Base-by-base conservation (phyloP, 1,140 invertebrate genomes). In the Drosophila tristis region DNA sequence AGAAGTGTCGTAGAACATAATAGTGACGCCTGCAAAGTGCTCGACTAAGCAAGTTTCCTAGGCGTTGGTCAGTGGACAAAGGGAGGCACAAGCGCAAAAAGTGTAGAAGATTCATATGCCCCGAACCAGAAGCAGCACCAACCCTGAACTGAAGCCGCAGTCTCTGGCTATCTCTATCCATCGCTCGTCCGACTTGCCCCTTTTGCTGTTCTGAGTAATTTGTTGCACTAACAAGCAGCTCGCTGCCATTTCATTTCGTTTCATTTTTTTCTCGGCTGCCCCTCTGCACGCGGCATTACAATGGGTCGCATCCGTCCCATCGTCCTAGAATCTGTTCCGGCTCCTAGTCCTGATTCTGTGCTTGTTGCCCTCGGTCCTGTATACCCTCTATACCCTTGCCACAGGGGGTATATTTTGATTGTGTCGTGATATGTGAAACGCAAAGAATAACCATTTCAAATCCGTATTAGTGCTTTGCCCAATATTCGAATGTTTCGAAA, bases 171-270 rank as follows among this genome's bases (percentile, higher is more conserved):
- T 62, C 45, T 48, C 53, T 31, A 35, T 53, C 54, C 31, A 42
- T 47, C 20, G 45, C 23, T 54, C 61, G 15, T 55, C 49, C 31
- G 31, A 31, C 65, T 58, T 53, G 55, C 61, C 58, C 57, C 58
- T 61, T 64, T 55, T 73, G 76, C 78, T 80, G 67, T 31, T 31
- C 31, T 31, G 31, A 80, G 78, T 81, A 81, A 81, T 81, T 81
- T 81, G 78, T 81, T 81, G 78, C 78, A 80, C 78, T 81, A 80
- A 81, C 78, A 81, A 81, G 78, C 73, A 81, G 74, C 73, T 61
- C 78, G 78, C 67, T 77, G 80, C 67, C 78, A 74, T 76, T 76
- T 44, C 72, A 75, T 77, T 75, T 65, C 60, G 64, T 80, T 78
- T 80, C 70, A 61, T 67, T 25, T 47, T 68, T 77, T 68, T 54